A percentile compares a stretch with the other conserved stretches of the same genome.
Evolutionary conservation across 92 coral and sea anemone genomes (phyloP).

Genomic region (Parazoanthus atlanticus): DNA sequence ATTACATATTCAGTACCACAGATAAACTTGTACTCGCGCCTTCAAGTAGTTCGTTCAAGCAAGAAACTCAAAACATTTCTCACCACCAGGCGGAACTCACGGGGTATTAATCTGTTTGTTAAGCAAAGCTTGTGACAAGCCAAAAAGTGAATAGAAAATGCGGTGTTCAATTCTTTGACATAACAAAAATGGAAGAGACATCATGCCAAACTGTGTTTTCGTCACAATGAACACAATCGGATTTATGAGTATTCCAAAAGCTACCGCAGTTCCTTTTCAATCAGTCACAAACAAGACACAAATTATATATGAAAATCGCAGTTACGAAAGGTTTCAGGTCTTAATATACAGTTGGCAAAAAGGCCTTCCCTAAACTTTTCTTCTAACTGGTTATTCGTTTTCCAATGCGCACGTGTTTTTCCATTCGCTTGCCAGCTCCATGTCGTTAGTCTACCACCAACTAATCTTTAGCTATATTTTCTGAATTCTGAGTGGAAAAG

Average conservation of each 20-base stretch:
- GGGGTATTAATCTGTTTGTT: neutral
- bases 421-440: too few species aligned
- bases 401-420: too few species aligned
- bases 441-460: too few species aligned
- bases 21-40: neutral
- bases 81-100: neutral
- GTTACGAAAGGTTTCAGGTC: too few species aligned
- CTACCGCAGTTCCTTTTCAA: neutral
- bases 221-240: neutral
- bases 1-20: neutral
- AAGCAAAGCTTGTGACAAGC: neutral
- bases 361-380: neutral
- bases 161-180: neutral
- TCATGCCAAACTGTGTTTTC: neutral
- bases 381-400: too few species aligned
- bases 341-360: neutral
- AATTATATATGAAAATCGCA: neutral
- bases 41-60: neutral
- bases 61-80: neutral
- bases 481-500: too few species aligned
- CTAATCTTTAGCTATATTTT: too few species aligned
- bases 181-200: neutral
- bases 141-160: neutral
- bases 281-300: neutral
- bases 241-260: neutral